Evolutionary conservation across 2,113 vertebrate genomes (phyloP).

Genomic region (Cynocephalus volans): DNA sequence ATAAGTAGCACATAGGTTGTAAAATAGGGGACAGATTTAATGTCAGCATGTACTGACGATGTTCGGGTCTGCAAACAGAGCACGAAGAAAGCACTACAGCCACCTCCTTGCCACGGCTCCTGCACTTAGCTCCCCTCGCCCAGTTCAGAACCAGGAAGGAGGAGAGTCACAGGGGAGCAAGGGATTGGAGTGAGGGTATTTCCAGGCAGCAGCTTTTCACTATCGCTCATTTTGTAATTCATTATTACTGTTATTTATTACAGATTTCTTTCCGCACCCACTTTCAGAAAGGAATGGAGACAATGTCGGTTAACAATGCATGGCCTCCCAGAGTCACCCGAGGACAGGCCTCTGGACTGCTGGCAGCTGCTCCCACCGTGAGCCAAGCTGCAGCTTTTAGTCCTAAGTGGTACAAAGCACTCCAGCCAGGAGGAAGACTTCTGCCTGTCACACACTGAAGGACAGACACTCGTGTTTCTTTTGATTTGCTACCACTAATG

Average conservation of each 20-base stretch:
- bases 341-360: not conserved
- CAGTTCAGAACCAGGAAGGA: accelerated
- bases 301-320: not conserved
- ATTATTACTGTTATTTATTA: accelerated
- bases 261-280: not conserved
- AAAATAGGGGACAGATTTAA: not conserved
- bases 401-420: accelerated
- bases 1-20: accelerated
- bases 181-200: accelerated
- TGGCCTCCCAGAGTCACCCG: not conserved
- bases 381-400: not conserved
- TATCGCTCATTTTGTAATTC: accelerated
- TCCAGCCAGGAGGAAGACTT: not conserved
- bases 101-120: accelerated
- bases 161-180: not conserved
- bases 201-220: not conserved
- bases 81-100: not conserved
- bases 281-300: not conserved
- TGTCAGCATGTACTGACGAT: accelerated
- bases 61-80: not conserved
- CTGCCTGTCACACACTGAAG: not conserved
- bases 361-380: not conserved
- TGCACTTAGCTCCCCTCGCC: not conserved
- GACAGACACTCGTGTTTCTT: not conserved
- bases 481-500: not conserved